Conservation (phyloP, 2,888 invertebrate species). For the Leptura quadrifasciata region DNA sequence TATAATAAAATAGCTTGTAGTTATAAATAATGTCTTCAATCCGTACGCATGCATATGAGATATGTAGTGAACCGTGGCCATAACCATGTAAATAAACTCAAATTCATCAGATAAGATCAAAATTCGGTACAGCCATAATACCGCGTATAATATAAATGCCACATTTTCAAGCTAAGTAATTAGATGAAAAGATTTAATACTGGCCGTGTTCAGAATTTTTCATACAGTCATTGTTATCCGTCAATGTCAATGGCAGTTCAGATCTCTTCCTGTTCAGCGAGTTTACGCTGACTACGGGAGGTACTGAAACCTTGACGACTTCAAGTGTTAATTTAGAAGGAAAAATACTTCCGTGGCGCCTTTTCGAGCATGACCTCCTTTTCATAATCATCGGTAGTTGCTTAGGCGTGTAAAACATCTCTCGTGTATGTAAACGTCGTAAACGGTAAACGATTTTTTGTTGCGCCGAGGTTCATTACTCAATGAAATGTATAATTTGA, state of each 20-base stretch:
- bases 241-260: constrained; percentile 60
- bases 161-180: constrained; percentile 50
- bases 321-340: constrained; percentile 57
- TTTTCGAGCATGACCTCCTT: constrained; percentile 62
- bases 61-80: not conserved
- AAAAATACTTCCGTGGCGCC: constrained; percentile 63
- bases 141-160: constrained; percentile 41
- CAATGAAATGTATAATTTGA: constrained; percentile 22
- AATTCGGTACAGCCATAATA: constrained; percentile 44
- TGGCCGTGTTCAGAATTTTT: constrained; percentile 50
- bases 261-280: constrained; percentile 58
- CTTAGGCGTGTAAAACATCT: constrained; percentile 26
- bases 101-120: constrained; percentile 46
- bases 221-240: constrained; percentile 55
- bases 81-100: constrained; percentile 33
- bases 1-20: not conserved
- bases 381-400: constrained; percentile 49
- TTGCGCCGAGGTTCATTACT: constrained; percentile 12
- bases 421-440: constrained; percentile 19
- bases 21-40: not conserved
- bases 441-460: constrained; percentile 36
- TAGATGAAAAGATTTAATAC: constrained; percentile 50
- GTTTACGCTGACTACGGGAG: constrained; percentile 50
- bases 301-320: constrained; percentile 57
- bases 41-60: not conserved